Conservation (phyloP, 2,113 vertebrate genomes). For the Irena cyanogastra region DNA sequence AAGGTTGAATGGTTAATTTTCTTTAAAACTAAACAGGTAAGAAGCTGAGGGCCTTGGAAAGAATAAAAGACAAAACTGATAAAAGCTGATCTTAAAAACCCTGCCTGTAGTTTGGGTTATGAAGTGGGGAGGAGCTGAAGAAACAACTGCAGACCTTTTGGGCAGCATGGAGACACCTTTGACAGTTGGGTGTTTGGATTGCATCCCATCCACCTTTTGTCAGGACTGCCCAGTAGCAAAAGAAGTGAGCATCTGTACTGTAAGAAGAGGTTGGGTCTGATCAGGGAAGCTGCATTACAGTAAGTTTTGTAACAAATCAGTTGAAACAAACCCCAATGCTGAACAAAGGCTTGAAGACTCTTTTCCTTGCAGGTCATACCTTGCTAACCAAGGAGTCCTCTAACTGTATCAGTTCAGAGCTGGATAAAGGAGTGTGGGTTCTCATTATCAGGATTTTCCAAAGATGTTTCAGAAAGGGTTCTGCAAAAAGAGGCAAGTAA, state of each 20-base stretch:
- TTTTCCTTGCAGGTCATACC: not conserved
- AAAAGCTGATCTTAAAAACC: not conserved
- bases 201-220: not conserved
- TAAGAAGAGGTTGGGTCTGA: not conserved
- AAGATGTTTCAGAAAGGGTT: not conserved
- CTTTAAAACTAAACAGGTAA: not conserved
- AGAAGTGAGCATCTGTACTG: not conserved
- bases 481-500: not conserved
- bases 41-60: not conserved
- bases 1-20: not conserved
- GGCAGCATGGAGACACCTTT: fast-evolving
- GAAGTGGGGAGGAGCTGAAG: not conserved
- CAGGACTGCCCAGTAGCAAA: not conserved
- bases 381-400: not conserved
- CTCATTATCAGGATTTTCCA: not conserved
- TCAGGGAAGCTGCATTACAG: not conserved
- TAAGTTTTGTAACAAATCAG: not conserved
- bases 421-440: not conserved
- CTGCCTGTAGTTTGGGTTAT: not conserved
- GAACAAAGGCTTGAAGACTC: not conserved
- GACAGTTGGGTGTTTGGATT: not conserved
- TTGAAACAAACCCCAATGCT: fast-evolving
- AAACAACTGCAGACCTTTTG: not conserved
- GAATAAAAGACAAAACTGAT: not conserved
- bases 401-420: not conserved